These are phyloP conservation scores for Rhizoglyphus robini DNA, from an alignment of 1,140 invertebrate genomes.

Conservation along the genomic window DNA sequence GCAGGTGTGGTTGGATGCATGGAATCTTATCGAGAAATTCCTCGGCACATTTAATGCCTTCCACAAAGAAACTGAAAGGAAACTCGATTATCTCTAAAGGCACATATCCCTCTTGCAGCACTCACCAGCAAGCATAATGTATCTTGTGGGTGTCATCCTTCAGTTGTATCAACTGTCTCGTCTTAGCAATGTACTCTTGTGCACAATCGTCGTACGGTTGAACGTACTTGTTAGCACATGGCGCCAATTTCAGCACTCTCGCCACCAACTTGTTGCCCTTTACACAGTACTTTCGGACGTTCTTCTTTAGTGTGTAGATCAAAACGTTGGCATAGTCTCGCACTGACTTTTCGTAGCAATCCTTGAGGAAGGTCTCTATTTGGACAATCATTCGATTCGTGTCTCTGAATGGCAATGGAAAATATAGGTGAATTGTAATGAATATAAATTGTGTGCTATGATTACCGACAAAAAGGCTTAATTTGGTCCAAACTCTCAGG, in stretches of 20 bases:
- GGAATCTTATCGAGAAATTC: neutral
- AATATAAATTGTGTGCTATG: neutral
- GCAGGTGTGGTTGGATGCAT: neutral
- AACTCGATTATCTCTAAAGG: neutral
- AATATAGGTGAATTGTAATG: neutral
- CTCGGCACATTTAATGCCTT: neutral
- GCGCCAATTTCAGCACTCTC: neutral
- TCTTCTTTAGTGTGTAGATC: neutral
- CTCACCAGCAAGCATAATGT: neutral
- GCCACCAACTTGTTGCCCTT: neutral
- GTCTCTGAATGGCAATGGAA: neutral
- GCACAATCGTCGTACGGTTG: neutral
- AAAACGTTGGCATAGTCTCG: neutral
- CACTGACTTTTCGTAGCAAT: neutral
- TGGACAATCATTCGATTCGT: neutral
- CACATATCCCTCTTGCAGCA: neutral
- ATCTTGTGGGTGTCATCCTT: neutral
- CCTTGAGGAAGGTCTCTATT: neutral
- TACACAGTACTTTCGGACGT: neutral
- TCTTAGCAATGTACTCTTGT: neutral
- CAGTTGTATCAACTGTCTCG: neutral
- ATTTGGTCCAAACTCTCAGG: neutral
- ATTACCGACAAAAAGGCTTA: constrained; percentile 1
- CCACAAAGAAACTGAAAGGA: neutral
- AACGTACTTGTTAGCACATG: neutral